phyloP scores from a whole-genome alignment of 1,140 invertebrate species.

The Anastrepha obliqua region DNA sequence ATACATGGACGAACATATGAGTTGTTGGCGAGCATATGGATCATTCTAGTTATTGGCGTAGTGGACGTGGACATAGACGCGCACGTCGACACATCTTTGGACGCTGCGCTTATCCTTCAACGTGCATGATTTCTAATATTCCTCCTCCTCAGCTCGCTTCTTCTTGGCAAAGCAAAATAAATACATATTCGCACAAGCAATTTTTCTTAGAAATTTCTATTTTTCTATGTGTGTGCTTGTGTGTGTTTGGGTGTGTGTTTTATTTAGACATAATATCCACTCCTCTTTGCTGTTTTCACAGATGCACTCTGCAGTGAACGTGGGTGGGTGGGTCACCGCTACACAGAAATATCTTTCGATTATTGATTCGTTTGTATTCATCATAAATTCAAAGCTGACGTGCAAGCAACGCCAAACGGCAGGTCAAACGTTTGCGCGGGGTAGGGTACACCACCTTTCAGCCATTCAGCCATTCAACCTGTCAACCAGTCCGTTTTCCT shows the following conservation, averaged over 20 bases:
- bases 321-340: neutral
- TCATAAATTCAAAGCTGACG: slow-evolving; percentile 53
- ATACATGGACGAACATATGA: neutral
- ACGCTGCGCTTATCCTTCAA: slow-evolving; percentile 32
- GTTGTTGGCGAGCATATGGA: slow-evolving; percentile 29
- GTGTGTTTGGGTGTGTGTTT: slow-evolving; percentile 3
- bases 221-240: neutral
- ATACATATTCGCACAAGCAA: neutral
- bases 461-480: neutral
- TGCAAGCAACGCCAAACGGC: neutral
- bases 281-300: slow-evolving; percentile 7
- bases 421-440: neutral
- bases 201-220: slow-evolving; percentile 41
- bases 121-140: slow-evolving; percentile 3
- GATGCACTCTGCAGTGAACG: neutral
- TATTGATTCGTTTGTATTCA: slow-evolving; percentile 56
- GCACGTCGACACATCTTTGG: slow-evolving; percentile 31
- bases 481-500: slow-evolving; percentile 38
- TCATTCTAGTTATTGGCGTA: slow-evolving; percentile 45
- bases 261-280: neutral
- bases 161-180: neutral
- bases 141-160: neutral
- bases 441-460: neutral
- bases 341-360: slow-evolving; percentile 20
- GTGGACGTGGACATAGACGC: slow-evolving; percentile 28